Conservation (phyloP, 2,797 vertebrate species). For the Salmo trutta region DNA sequence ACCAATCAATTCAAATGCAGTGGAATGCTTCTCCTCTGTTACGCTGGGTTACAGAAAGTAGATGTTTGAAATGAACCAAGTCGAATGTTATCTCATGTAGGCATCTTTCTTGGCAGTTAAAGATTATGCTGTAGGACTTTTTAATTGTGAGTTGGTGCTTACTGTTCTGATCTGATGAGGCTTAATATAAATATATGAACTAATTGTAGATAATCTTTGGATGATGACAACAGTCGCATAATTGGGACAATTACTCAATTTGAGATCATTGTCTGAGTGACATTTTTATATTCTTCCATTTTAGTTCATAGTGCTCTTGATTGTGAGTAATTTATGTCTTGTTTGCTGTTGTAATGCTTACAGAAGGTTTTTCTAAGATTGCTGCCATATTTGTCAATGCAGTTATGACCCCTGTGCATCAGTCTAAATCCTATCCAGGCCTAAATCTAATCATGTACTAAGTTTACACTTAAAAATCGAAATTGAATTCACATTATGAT, state of each 20-base stretch:
- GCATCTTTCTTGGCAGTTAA: background rate
- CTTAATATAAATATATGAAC: too few species aligned
- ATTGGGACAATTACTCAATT: background rate
- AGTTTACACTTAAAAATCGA: background rate
- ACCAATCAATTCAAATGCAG: conserved; percentile 11
- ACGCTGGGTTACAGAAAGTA: background rate
- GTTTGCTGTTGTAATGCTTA: too few species aligned
- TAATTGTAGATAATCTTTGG: too few species aligned
- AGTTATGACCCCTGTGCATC: background rate
- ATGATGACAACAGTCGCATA: too few species aligned
- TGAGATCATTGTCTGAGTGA: background rate
- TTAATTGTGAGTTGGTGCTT: background rate
- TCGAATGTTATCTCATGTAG: background rate
- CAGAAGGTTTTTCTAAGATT: too few species aligned
- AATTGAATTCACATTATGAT: background rate
- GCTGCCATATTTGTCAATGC: background rate
- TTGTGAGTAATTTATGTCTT: too few species aligned
- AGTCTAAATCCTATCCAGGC: background rate
- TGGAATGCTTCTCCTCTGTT: conserved; percentile 4
- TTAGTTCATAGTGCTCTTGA: background rate
- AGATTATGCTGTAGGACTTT: background rate
- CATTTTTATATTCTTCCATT: background rate
- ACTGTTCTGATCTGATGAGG: background rate
- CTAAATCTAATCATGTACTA: background rate
- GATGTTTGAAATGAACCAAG: background rate